Percentiles rank a stretch among this genome's conserved stretches.
phyloP scores from a whole-genome alignment of 2,888 invertebrate species.

The Parnassius orleans region DNA sequence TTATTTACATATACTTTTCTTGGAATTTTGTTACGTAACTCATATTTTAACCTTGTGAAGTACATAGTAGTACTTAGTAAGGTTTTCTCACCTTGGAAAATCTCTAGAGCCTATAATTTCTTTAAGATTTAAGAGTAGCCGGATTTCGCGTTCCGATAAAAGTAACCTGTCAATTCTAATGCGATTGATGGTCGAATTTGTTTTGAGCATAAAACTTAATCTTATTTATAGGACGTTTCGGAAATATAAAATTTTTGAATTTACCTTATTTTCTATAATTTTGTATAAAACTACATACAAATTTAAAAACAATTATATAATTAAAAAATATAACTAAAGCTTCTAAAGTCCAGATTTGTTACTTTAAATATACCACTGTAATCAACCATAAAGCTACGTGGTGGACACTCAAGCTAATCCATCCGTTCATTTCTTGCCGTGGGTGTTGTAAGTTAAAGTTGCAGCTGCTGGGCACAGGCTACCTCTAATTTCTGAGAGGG shows the following conservation, averaged over 20 bases:
- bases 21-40: background rate
- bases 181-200: slow-evolving; percentile 27
- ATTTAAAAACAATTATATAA: too few relatives aligned
- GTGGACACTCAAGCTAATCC: rapidly evolving
- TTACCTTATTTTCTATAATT: too few relatives aligned
- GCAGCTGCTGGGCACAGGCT: too few relatives aligned
- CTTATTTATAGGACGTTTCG: slow-evolving; percentile 1
- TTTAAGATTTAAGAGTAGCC: slow-evolving; percentile 25
- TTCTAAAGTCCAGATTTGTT: too few relatives aligned
- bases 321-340: too few relatives aligned
- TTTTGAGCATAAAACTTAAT: slow-evolving; percentile 15
- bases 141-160: slow-evolving; percentile 25
- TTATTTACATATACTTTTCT: too few relatives aligned
- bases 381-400: too few relatives aligned
- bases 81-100: slow-evolving; percentile 10
- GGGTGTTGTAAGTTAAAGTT: rapidly evolving
- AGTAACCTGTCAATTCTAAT: slow-evolving; percentile 28
- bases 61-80: slow-evolving; percentile 11
- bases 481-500: too few relatives aligned
- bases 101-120: slow-evolving; percentile 25
- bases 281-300: too few relatives aligned
- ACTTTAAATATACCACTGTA: too few relatives aligned
- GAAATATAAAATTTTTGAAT: too few relatives aligned
- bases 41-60: slow-evolving; percentile 1
- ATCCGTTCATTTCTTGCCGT: rapidly evolving